Evolutionary conservation across 1,140 invertebrate genomes (phyloP).

Genomic region (Temnothorax curvispinosus): DNA sequence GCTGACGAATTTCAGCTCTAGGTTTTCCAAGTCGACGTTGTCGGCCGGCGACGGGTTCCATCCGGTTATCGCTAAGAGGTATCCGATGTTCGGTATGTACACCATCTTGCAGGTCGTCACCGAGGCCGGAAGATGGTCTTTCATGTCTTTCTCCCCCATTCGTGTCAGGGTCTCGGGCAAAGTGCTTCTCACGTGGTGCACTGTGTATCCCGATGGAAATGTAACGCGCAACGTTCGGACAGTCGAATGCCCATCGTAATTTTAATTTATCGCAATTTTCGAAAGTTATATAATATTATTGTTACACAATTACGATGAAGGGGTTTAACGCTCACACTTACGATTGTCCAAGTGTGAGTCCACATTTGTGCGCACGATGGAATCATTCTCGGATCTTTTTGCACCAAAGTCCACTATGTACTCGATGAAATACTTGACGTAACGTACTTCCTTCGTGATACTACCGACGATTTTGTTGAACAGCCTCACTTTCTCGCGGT

Average conservation of each 20-base stretch:
- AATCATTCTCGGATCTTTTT: slow-evolving; percentile 87
- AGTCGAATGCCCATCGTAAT: neutral
- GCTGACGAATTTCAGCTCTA: slow-evolving; percentile 91
- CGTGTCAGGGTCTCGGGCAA: slow-evolving; percentile 88
- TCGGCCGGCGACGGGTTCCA: slow-evolving; percentile 87
- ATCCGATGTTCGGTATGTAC: slow-evolving; percentile 94
- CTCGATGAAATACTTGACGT: slow-evolving; percentile 85
- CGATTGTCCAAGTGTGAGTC: slow-evolving; percentile 89
- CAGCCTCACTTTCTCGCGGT: slow-evolving; percentile 83
- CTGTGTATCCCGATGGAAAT: slow-evolving; percentile 7
- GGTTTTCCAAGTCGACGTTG: slow-evolving; percentile 87
- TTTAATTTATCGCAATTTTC: too few relatives aligned
- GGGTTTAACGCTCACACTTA: slow-evolving; percentile 81
- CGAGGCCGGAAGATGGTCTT: slow-evolving; percentile 87
- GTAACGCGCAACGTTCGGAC: neutral
- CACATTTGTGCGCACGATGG: slow-evolving; percentile 89
- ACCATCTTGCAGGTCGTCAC: slow-evolving; percentile 91
- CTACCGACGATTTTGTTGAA: slow-evolving; percentile 87
- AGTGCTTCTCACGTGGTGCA: slow-evolving; percentile 49
- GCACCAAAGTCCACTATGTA: slow-evolving; percentile 90
- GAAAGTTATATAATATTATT: neutral
- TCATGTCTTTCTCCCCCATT: slow-evolving; percentile 89
- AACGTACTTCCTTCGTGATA: slow-evolving; percentile 87
- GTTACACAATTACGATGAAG: neutral
- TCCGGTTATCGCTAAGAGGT: slow-evolving; percentile 90